A percentile compares a stretch with the other conserved stretches of the same genome.
Evolutionary conservation across 2,797 vertebrate genomes (phyloP).

Genomic region (Onychomys leucogaster): DNA sequence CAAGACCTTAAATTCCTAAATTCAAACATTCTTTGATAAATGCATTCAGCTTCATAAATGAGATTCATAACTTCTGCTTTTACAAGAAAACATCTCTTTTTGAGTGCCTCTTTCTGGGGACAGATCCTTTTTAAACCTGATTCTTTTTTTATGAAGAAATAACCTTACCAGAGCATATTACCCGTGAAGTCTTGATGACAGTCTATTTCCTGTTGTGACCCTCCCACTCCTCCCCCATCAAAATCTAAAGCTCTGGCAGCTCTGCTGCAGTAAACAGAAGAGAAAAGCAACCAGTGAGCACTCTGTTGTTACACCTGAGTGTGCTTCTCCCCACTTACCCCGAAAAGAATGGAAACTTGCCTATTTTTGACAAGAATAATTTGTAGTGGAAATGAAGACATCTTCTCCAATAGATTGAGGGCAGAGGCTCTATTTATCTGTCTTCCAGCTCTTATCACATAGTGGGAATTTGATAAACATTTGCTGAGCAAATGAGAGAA

Average conservation of each 20-base stretch:
- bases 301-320: slow-evolving; percentile 64
- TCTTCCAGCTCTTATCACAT: slow-evolving; percentile 5
- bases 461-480: slow-evolving; percentile 54
- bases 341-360: slow-evolving; percentile 47
- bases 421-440: slow-evolving; percentile 41
- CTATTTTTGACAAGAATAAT: slow-evolving; percentile 46
- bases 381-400: slow-evolving; percentile 47
- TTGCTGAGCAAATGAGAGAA: slow-evolving; percentile 88
- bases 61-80: slow-evolving; percentile 47
- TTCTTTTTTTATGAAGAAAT: slow-evolving; percentile 52
- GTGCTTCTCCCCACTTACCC: slow-evolving; percentile 2
- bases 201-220: slow-evolving; percentile 44
- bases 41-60: background rate
- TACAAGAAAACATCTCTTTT: slow-evolving; percentile 44
- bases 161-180: slow-evolving; percentile 20
- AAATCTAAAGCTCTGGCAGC: slow-evolving; percentile 47
- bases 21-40: slow-evolving; percentile 50
- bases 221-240: background rate
- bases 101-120: slow-evolving; percentile 11
- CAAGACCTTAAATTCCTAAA: slow-evolving; percentile 33
- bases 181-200: slow-evolving; percentile 34
- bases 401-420: slow-evolving; percentile 20
- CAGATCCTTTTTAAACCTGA: slow-evolving; percentile 46
- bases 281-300: slow-evolving; percentile 37
- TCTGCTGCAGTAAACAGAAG: slow-evolving; percentile 39